Evolutionary conservation across 2,888 invertebrate genomes (phyloP), one percentile per base, ranked within the genome.

Genomic region (Boloria selene): DNA sequence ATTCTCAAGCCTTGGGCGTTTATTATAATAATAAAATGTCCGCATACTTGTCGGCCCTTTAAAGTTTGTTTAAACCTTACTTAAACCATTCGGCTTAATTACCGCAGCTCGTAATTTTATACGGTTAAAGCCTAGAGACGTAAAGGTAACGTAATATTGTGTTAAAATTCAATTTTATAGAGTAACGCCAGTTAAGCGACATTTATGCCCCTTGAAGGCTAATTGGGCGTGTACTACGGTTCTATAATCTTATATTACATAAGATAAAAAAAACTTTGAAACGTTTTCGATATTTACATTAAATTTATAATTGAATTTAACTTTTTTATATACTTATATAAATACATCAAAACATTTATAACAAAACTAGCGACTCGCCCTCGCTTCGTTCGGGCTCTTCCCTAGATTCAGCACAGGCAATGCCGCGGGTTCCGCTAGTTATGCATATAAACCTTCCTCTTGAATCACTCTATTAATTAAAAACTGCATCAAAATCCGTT

Each of bases 101-200:
- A 73, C 58, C 47, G 68, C 64, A 51, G 42, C 61, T 65, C 68
- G 51, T 70, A 70, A 74, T 65, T 72, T 73, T 70, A 70, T 71
- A 73, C 49, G 68, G 68, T 61, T 62, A 64, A 69, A 61, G 66
- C 68, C 64, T 68, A 70, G 70, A 71, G 69, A 61, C 69, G 65
- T 71, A 68, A 66, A 69, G 69, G 70, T 73, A 69, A 62, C 58
- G 64, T 70, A 65, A 73, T 70, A 62, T 31, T 54, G 65, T 67
- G 64, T 72, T 70, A 68, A 70, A 72, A 72, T 70, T 69, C 66
- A 68, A 70, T 68, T 69, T 70, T 68, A 70, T 64, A 56, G 47
- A 16, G 49, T 26, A 13, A 17, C 13, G 49, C 31, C 45, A 49
- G 58, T 47, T 49, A 47, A 26, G 17, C 26, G 50, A 56, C 56